These are phyloP conservation scores for Eriocheir sinensis DNA, from an alignment of 1,140 invertebrate genomes.

Conservation along the genomic window DNA sequence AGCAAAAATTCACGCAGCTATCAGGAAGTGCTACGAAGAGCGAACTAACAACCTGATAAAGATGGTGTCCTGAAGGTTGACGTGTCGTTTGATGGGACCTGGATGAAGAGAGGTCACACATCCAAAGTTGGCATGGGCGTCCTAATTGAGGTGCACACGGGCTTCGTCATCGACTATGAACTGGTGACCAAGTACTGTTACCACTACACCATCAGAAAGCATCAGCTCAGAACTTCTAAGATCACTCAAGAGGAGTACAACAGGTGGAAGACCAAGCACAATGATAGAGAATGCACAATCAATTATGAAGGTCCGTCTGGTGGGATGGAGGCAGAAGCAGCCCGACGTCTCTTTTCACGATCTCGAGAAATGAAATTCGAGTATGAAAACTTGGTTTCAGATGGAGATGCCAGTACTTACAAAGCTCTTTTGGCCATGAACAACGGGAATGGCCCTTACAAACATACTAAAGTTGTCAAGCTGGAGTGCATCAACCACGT, in stretches of 20 bases:
- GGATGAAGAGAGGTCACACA: slow-evolving; percentile 18
- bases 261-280: neutral
- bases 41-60: neutral
- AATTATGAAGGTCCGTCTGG: slow-evolving; percentile 34
- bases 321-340: slow-evolving; percentile 41
- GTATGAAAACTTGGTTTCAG: slow-evolving; percentile 25
- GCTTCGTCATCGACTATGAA: slow-evolving; percentile 52
- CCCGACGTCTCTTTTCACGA: neutral
- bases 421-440: neutral
- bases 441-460: slow-evolving; percentile 26
- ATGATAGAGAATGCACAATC: neutral
- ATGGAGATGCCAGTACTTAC: slow-evolving; percentile 26
- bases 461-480: neutral
- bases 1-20: neutral
- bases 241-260: slow-evolving; percentile 2
- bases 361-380: neutral
- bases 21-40: slow-evolving; percentile 39
- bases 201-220: neutral
- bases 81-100: neutral
- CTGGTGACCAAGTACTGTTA: neutral
- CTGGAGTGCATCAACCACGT: slow-evolving; percentile 55
- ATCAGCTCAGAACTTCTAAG: neutral
- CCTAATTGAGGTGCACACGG: slow-evolving; percentile 33
- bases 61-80: slow-evolving; percentile 53
- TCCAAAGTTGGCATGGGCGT: slow-evolving; percentile 55